A percentile compares a stretch with the other conserved stretches of the same genome.
These are phyloP conservation scores for Phyllostomus discolor DNA, from an alignment of 2,113 vertebrate species.

Conservation along the genomic window DNA sequence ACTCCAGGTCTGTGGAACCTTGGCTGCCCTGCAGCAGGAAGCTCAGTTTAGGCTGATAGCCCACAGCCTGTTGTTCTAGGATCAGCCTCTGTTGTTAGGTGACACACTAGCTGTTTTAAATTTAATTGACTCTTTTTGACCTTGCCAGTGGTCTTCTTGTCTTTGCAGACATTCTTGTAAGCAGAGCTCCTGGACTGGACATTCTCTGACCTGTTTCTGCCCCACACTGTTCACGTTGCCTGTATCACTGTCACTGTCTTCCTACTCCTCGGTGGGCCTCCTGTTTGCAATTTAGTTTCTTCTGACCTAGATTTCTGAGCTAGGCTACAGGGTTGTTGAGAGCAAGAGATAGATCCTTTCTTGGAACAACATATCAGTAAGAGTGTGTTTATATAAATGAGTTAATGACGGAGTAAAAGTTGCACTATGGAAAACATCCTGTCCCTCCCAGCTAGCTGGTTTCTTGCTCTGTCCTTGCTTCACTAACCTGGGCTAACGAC, in stretches of 20 bases:
- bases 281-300: not conserved
- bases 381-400: not conserved
- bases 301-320: not conserved
- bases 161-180: not conserved
- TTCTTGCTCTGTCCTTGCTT: not conserved
- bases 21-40: not conserved
- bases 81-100: not conserved
- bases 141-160: not conserved
- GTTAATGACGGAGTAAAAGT: not conserved
- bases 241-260: not conserved
- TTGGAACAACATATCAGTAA: not conserved
- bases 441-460: not conserved
- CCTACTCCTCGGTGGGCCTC: not conserved
- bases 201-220: not conserved
- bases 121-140: not conserved
- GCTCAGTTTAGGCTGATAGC: not conserved
- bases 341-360: not conserved
- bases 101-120: not conserved
- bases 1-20: rapidly evolving
- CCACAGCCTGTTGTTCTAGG: not conserved
- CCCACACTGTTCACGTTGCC: no score
- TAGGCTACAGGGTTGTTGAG: not conserved
- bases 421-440: not conserved
- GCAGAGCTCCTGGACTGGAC: no score
- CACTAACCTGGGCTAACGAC: not conserved